Evolutionary conservation across 2,888 invertebrate species (phyloP).

Genomic region (Xylota segnis): DNA sequence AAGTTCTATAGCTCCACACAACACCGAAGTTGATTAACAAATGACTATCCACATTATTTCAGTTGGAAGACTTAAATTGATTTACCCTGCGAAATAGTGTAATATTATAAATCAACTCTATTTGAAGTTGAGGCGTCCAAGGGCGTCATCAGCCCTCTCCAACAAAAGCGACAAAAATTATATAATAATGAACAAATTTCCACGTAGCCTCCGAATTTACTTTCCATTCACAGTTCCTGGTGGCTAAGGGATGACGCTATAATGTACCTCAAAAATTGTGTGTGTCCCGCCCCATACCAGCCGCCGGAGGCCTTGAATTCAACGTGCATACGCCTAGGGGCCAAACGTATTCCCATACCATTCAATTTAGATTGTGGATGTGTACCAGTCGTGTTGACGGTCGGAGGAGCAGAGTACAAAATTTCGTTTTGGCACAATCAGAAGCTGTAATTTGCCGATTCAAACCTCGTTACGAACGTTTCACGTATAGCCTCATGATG

Average conservation of each 20-base stretch:
- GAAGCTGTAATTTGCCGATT: slow-evolving; percentile 80
- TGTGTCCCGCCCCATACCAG: slow-evolving; percentile 18
- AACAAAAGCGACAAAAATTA: slow-evolving; percentile 41
- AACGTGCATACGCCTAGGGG: slow-evolving; percentile 75
- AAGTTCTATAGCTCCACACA: neutral
- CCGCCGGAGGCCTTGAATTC: slow-evolving; percentile 63
- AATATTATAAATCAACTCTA: slow-evolving; percentile 1
- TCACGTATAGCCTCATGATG: slow-evolving; percentile 79
- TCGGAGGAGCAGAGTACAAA: slow-evolving; percentile 53
- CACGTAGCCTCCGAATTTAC: slow-evolving; percentile 70
- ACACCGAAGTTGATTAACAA: no score
- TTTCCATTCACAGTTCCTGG: slow-evolving; percentile 62
- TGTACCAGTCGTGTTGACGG: slow-evolving; percentile 48
- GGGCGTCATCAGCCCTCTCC: slow-evolving; percentile 20
- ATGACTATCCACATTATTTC: no score
- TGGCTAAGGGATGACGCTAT: slow-evolving; percentile 35
- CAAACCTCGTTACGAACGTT: slow-evolving; percentile 80
- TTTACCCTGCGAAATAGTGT: slow-evolving; percentile 5
- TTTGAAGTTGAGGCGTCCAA: neutral
- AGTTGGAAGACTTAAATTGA: neutral
- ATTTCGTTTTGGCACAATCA: slow-evolving; percentile 78
- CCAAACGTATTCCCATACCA: slow-evolving; percentile 65
- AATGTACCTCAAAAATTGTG: slow-evolving; percentile 40
- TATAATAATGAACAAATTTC: slow-evolving; percentile 60
- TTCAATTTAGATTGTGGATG: slow-evolving; percentile 71